Base-by-base conservation (phyloP, 1,140 invertebrate genomes). In the Eueides isabella region DNA sequence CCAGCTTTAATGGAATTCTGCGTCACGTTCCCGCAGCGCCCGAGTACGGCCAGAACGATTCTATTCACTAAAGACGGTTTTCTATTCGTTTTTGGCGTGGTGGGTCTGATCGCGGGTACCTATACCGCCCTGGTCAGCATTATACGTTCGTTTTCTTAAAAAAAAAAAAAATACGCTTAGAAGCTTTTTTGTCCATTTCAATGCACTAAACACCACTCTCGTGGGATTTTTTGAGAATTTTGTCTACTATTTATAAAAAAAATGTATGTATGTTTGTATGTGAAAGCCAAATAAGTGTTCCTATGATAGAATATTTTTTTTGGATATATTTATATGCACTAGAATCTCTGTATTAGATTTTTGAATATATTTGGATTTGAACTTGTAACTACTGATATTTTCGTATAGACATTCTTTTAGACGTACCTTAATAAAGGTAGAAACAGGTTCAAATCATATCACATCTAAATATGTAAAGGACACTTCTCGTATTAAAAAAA, bases 1-100 rank as follows among this genome's bases (percentile, higher is more conserved):
- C 98, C 98, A 19, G 97, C 97, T 0, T 89, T 98, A n/a, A 97
- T 99, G 83, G 95, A 97, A 76, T 93, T 94, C 4, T 95, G 94
- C 80, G 94, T 95, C 1, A 94, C 72, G n/a, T 83, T 80, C 68
- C 77, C 83, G 2, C 70, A 84, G 64, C 72, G 75, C 16, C 83
- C 92, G 41, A 95, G 95, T 1, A 84, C 83, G 0, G 85, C 74
- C n/a, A 48, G 82, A 9, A 92, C 91, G 16, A 85, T 93, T 69
- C 85, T 93, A 4, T 82, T 95, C 33, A 28, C 92, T 30, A 95
- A 96, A 78, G 95, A 97, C 81, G 75, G 95, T 1, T 61, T 94
- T 5, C 86, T 97, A 1, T 94, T 96, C 31, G 30, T 94, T 0
- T 94, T 97, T 67, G 96, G 97, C 1, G 71, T 96, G 6, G 72